phyloP scores from a whole-genome alignment of 2,888 invertebrate genomes.

The Leucozona laternaria region DNA sequence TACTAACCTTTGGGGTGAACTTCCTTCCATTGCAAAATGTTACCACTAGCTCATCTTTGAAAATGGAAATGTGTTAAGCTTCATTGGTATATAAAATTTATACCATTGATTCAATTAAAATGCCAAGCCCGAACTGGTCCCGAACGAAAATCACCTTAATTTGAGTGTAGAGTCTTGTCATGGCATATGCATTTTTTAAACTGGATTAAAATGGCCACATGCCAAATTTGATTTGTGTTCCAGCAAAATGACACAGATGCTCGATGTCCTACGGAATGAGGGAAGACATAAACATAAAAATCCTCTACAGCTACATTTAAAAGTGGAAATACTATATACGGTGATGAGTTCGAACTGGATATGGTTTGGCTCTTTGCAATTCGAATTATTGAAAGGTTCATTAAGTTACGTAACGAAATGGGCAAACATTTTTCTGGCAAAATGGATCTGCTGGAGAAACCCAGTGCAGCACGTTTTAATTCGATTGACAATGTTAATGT shows the following conservation, averaged over 20 bases:
- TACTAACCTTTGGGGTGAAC: too few species aligned
- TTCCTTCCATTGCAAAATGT: too few species aligned
- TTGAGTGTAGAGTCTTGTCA: conserved; percentile 66
- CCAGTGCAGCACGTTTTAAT: conserved; percentile 20
- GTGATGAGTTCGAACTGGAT: conserved; percentile 13
- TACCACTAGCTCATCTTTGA: too few species aligned
- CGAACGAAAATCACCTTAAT: conserved; percentile 57
- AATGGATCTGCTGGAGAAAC: conserved; percentile 17
- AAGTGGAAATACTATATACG: not conserved
- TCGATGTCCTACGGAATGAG: not conserved
- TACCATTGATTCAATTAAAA: conserved; percentile 6
- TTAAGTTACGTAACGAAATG: conserved; percentile 67
- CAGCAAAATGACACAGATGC: conserved; percentile 31
- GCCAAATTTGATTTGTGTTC: conserved; percentile 70
- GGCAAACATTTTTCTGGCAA: conserved; percentile 45
- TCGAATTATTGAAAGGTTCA: conserved; percentile 60
- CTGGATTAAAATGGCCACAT: conserved; percentile 70
- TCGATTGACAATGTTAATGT: conserved; percentile 61
- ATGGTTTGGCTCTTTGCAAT: conserved; percentile 22
- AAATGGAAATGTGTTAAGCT: conserved; percentile 10
- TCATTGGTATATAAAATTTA: conserved; percentile 1
- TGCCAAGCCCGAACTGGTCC: not conserved
- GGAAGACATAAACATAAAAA: conserved; percentile 8
- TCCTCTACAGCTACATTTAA: conserved; percentile 38
- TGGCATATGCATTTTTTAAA: conserved; percentile 53